Base-by-base conservation (phyloP, 1,140 invertebrate genomes). In the Micrasema minimum region DNA sequence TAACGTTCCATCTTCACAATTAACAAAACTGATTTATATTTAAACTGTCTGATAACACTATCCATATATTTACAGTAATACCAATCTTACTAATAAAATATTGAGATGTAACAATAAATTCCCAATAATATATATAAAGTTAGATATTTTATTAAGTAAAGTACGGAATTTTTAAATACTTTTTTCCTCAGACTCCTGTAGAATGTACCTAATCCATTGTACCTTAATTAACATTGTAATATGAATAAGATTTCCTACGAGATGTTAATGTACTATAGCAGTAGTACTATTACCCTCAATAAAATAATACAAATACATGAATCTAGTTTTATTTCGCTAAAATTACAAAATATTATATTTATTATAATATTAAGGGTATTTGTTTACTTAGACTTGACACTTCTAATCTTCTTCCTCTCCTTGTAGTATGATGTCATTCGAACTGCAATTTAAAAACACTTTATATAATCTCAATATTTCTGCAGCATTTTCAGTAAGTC, bases 341-440 rank as follows among this genome's bases (percentile, higher is more conserved):
- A n/a, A 46, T 46, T 23, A 31, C 5, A 59, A 35, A 14, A 53
- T 53, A 53, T 20, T 23, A 22, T 41, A 14, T 37, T 37, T 35
- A 57, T 57, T 35, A 12, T 51, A 18, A 14, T 12, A 38, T 18
- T 31, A 45, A 23, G 16, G 37, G 12, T 0, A 48, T 7, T 16
- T 46, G 6, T 23, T 50, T 76, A 80, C 64, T 81, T n/a, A n/a
- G n/a, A n/a, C n/a, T n/a, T 83, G 10, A 83, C 75, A 71, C 90
- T 91, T 71, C 85, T 85, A 46, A 92, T 83, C 80, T 87, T 90
- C 79, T 88, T 91, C 69, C 79, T 81, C 76, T 92, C 91, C 71
- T 82, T 87, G 73, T 92, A 92, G 0, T 92, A 66, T 14, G 85
- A 66, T 37, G 45, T 48, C 65, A 66, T 57, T 61, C 48, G 20